These are phyloP conservation scores for Agrochola lychnidis DNA, from an alignment of 2,888 invertebrate species.

Conservation along the genomic window DNA sequence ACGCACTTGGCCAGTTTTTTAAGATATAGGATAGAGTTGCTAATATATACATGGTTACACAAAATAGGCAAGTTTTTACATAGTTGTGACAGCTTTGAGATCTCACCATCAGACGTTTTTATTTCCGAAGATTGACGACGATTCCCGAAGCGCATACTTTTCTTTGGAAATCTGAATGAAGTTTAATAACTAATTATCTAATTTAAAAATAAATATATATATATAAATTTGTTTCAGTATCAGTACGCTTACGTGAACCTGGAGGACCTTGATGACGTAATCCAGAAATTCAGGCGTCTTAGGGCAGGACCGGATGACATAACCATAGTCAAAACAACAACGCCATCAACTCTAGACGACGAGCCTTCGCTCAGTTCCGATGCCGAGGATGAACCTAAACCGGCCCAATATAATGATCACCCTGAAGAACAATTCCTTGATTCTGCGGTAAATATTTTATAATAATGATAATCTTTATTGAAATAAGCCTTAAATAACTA, in stretches of 20 bases:
- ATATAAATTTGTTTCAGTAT: constrained; percentile 31
- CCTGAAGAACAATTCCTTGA: constrained; percentile 42
- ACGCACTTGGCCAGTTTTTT: no score
- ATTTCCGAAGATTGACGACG: neutral
- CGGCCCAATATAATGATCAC: neutral
- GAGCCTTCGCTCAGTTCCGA: neutral
- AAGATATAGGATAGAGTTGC: no score
- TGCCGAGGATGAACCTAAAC: neutral
- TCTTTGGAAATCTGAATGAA: neutral
- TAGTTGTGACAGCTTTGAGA: neutral
- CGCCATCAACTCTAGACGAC: neutral
- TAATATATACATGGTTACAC: no score
- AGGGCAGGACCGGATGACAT: neutral
- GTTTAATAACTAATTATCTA: neutral
- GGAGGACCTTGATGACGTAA: constrained; percentile 23
- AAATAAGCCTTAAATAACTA: no score
- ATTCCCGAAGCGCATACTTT: neutral
- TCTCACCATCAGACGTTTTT: neutral
- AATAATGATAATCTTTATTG: no score
- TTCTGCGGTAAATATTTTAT: constrained; percentile 39
- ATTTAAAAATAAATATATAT: neutral
- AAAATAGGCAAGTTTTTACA: neutral
- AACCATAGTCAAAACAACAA: neutral
- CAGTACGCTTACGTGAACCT: constrained; percentile 54
- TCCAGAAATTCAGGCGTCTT: constrained; percentile 35